These are phyloP conservation scores for Lycaon pictus DNA, from an alignment of 2,113 vertebrate species.

Conservation along the genomic window DNA sequence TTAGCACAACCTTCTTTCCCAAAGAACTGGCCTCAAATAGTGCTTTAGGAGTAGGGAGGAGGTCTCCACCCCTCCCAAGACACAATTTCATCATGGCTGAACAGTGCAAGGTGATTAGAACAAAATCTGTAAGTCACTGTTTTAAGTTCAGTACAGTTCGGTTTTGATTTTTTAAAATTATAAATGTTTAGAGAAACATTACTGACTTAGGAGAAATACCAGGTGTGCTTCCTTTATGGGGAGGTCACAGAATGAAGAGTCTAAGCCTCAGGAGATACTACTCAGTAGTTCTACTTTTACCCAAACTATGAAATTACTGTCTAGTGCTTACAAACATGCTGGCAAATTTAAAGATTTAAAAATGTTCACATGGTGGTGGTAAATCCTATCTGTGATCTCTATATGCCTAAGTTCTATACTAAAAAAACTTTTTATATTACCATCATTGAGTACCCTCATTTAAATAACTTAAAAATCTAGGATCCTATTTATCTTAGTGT, in stretches of 20 bases:
- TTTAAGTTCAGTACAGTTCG: not conserved
- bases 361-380: not conserved
- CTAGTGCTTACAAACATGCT: not conserved
- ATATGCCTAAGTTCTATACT: not conserved
- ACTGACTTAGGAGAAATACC: not conserved
- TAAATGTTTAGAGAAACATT: conserved; percentile 19
- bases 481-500: not conserved
- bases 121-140: not conserved
- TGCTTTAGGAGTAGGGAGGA: not conserved
- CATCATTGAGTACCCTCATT: not conserved
- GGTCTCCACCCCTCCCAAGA: not conserved
- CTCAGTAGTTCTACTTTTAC: conserved; percentile 11
- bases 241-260: not conserved
- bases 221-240: not conserved
- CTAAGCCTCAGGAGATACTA: not conserved
- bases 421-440: not conserved
- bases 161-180: not conserved
- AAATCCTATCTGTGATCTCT: not conserved
- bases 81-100: not conserved
- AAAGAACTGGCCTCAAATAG: not conserved
- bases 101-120: not conserved
- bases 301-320: not conserved
- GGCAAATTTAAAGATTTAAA: not conserved
- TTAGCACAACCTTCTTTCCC: not conserved
- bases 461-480: not conserved